Evolutionary conservation across 2,797 vertebrate genomes (phyloP).

Genomic region (Oreortyx pictus): DNA sequence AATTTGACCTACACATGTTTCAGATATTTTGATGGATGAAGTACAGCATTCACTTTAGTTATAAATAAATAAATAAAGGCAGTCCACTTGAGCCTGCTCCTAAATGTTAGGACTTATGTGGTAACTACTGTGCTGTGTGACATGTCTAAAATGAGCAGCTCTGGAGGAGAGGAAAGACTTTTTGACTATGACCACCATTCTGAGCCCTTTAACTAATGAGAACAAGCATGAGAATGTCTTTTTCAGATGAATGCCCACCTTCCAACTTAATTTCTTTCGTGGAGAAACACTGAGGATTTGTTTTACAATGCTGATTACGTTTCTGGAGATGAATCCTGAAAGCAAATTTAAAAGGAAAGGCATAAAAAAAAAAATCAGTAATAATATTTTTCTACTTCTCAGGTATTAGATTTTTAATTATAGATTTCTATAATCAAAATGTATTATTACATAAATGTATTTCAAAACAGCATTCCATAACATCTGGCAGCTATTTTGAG

Average conservation of each 20-base stretch:
- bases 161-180: background rate
- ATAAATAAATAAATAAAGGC: background rate
- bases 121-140: background rate
- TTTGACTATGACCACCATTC: background rate
- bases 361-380: background rate
- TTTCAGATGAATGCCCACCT: background rate
- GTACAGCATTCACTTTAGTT: background rate
- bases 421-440: background rate
- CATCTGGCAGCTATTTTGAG: background rate
- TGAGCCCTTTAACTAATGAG: background rate
- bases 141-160: background rate
- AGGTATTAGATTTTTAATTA: background rate
- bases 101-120: background rate
- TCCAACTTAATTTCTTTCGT: background rate
- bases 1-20: background rate
- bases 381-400: background rate
- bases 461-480: background rate
- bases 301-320: background rate
- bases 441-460: background rate
- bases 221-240: background rate
- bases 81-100: background rate
- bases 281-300: background rate
- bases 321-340: slow-evolving; percentile 3
- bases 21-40: background rate
- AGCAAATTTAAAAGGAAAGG: background rate